phyloP scores from a whole-genome alignment of 2,888 invertebrate genomes.

The Meliscaeva auricollis region DNA sequence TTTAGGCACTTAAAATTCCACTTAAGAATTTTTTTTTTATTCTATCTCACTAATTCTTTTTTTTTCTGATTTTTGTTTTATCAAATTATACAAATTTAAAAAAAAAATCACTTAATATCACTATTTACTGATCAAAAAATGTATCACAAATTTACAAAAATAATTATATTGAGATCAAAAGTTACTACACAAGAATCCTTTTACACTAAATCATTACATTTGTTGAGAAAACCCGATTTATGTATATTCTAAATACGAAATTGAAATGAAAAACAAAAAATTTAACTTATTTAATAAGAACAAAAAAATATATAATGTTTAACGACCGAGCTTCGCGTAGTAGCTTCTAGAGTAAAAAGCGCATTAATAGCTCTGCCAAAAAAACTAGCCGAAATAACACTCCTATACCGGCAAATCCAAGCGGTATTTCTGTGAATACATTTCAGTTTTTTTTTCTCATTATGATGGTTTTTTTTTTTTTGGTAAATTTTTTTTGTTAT shows the following conservation, averaged over 20 bases:
- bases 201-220: background rate
- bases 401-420: slow-evolving; percentile 77
- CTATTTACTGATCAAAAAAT: background rate
- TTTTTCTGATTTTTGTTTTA: background rate
- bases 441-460: slow-evolving; percentile 56
- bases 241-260: background rate
- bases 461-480: slow-evolving; percentile 50
- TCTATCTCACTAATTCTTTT: slow-evolving; percentile 17
- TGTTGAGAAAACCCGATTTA: background rate
- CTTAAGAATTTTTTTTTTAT: background rate
- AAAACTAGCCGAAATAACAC: slow-evolving; percentile 80
- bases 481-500: slow-evolving; percentile 36
- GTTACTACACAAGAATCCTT: background rate
- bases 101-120: slow-evolving; percentile 12
- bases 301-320: slow-evolving; percentile 15
- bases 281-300: slow-evolving; percentile 1
- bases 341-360: slow-evolving; percentile 78
- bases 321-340: slow-evolving; percentile 55
- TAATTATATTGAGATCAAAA: slow-evolving; percentile 29
- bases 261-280: background rate
- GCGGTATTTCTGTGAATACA: slow-evolving; percentile 70
- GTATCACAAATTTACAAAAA: slow-evolving; percentile 23
- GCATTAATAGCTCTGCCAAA: slow-evolving; percentile 80
- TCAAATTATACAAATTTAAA: background rate
- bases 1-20: slow-evolving; percentile 19